These are phyloP conservation scores for Erynnis tages DNA, from an alignment of 2,888 invertebrate genomes.

Conservation along the genomic window DNA sequence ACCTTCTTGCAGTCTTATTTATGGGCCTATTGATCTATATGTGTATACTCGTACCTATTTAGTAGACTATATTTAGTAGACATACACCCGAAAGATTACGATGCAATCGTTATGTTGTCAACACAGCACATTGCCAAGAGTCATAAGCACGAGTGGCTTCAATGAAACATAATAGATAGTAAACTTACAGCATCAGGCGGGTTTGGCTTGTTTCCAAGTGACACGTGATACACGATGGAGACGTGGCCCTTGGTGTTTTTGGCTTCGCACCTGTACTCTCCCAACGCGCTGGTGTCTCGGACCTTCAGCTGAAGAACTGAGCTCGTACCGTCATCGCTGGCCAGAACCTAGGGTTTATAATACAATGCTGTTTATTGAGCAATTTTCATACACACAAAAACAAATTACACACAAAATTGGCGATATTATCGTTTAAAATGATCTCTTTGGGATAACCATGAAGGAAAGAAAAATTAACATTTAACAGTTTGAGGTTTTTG, in stretches of 20 bases:
- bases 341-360: slow-evolving; percentile 44
- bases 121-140: too few species aligned
- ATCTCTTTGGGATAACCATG: too few species aligned
- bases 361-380: neutral
- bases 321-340: slow-evolving; percentile 51
- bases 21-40: too few species aligned
- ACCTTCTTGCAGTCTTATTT: too few species aligned
- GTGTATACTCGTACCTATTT: too few species aligned
- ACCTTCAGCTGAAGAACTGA: slow-evolving; percentile 60
- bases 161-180: neutral
- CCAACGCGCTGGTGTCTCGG: slow-evolving; percentile 50
- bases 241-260: slow-evolving; percentile 57
- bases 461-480: too few species aligned
- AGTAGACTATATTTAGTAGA: too few species aligned
- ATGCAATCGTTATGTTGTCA: too few species aligned
- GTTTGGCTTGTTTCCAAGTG: slow-evolving; percentile 59
- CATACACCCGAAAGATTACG: too few species aligned
- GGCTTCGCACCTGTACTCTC: slow-evolving; percentile 64
- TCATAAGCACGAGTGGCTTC: too few species aligned
- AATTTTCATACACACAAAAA: neutral
- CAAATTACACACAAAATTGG: neutral
- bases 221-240: slow-evolving; percentile 62
- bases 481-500: too few species aligned
- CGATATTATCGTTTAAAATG: too few species aligned
- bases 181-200: slow-evolving; percentile 62